phyloP scores from a whole-genome alignment of 2,888 invertebrate species.

The Acrobasis consociella region DNA sequence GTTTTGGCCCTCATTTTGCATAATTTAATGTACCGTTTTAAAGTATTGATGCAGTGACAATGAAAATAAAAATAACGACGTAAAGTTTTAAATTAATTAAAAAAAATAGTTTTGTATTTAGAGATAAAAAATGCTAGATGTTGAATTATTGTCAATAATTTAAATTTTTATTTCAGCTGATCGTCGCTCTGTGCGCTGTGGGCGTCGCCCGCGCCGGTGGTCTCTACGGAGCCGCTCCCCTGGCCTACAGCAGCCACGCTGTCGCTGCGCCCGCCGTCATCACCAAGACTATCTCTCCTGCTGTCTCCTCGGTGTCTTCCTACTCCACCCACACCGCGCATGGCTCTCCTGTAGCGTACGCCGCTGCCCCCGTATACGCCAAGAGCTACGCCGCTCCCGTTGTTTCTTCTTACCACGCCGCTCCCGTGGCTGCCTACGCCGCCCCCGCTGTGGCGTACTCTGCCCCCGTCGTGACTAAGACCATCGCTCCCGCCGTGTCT shows the following conservation, averaged over 20 bases:
- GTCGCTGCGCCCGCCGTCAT: conserved; percentile 52
- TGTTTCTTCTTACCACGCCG: conserved; percentile 39
- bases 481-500: conserved; percentile 56
- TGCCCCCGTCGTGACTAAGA: conserved; percentile 41
- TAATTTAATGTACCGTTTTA: too few relatives aligned
- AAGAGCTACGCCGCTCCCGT: conserved; percentile 62
- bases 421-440: conserved; percentile 40
- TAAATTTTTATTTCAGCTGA: conserved; percentile 61
- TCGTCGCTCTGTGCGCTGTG: conserved; percentile 83
- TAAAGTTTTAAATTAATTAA: too few relatives aligned
- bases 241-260: conserved; percentile 73
- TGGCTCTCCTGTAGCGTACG: conserved; percentile 48
- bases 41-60: too few relatives aligned
- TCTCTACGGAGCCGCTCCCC: conserved; percentile 69
- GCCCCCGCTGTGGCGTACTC: conserved; percentile 43
- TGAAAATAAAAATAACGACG: too few relatives aligned
- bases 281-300: conserved; percentile 44
- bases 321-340: conserved; percentile 56
- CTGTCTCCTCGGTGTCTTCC: conserved; percentile 43
- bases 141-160: not conserved
- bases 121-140: too few relatives aligned
- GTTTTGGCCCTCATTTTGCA: not conserved
- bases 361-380: conserved; percentile 55
- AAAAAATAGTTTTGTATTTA: too few relatives aligned
- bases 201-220: conserved; percentile 83